Conservation (phyloP, 2,888 invertebrate genomes). For the Xanthorhoe spadicearia region DNA sequence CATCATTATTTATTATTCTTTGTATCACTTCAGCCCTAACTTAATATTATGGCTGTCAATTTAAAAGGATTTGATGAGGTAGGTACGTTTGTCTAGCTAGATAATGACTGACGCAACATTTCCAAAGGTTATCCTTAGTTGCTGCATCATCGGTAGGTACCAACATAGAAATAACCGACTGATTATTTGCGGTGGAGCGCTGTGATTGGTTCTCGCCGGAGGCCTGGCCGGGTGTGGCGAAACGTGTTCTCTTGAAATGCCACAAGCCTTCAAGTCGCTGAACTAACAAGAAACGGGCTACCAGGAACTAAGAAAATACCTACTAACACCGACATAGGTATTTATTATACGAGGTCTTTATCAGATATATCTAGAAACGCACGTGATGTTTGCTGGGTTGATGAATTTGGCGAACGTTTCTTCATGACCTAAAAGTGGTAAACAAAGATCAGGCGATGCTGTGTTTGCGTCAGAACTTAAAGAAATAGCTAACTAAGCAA, state of each 20-base stretch:
- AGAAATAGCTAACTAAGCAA: conserved; percentile 5
- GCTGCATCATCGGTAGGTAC: conserved; percentile 54
- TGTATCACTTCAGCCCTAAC: not conserved
- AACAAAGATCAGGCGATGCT: conserved; percentile 37
- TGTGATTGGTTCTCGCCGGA: conserved; percentile 72
- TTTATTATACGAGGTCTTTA: conserved; percentile 13
- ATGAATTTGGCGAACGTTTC: conserved; percentile 45
- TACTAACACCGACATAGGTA: conserved; percentile 1
- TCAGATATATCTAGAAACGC: conserved; percentile 15
- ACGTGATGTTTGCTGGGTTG: conserved; percentile 47
- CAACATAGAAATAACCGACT: conserved; percentile 41
- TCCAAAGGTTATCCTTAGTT: conserved; percentile 74
- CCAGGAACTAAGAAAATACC: conserved; percentile 50
- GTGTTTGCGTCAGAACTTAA: conserved; percentile 2
- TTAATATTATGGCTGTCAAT: conserved; percentile 22
- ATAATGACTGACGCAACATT: conserved; percentile 63
- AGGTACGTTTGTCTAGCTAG: not conserved
- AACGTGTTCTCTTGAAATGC: conserved; percentile 66
- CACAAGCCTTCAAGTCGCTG: conserved; percentile 51
- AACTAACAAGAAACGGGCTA: conserved; percentile 51
- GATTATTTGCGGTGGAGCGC: conserved; percentile 65
- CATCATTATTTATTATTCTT: no score
- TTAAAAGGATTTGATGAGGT: conserved; percentile 30
- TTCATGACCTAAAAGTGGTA: conserved; percentile 34
- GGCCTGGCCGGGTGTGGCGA: conserved; percentile 82